Base-by-base conservation (phyloP, 2,113 vertebrate species). In the Pterocles orientalis region DNA sequence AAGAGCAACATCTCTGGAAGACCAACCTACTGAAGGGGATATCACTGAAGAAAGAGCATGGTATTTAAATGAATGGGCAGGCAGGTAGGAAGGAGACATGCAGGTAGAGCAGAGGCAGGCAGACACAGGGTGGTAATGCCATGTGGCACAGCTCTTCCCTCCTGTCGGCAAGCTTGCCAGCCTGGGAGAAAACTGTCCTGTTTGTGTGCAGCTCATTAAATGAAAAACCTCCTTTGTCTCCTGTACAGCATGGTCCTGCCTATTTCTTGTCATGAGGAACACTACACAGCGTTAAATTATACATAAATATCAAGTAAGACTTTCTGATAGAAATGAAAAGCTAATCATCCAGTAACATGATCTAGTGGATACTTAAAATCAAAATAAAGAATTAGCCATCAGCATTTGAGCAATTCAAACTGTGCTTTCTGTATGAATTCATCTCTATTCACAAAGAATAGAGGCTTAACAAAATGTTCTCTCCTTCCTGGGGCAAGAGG, bases 391-490 rank as follows among this genome's bases (percentile, higher is more conserved):
- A 86, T 53, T 73, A 96, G 79, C 54, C 51, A 73, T 29, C 43
- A 75, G 61, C 48, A 80, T 77, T 34, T 50, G 58, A 86, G 33
- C 39, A 88, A 77, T 73, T 92, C 82, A 86, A 48, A 92, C 79
- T 83, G 45, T 84, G 75, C 45, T 92, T 86, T 83, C 73, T 90
- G 25, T 90, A 86, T 51, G 68, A 86, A 71, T 93, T 93, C 64
- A 60, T 70, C 70, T 82, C 68, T 70, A 66, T 79, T 94, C 60
- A 71, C 31, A 71, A 92, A 88, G 73, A 88, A 80, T 7, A 85
- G 36, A 71, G 78, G 48, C 69, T 91, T 94, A 91, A 95, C 60
- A 94, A 95, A 95, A 89, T 64, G 36, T 93, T 91, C 86, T 83
- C 60, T 83, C 60, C 31, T 85, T 95, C 79, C 73, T 68, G 64